Base-by-base conservation (phyloP, 2,888 invertebrate genomes). In the Dendrolimus pini region DNA sequence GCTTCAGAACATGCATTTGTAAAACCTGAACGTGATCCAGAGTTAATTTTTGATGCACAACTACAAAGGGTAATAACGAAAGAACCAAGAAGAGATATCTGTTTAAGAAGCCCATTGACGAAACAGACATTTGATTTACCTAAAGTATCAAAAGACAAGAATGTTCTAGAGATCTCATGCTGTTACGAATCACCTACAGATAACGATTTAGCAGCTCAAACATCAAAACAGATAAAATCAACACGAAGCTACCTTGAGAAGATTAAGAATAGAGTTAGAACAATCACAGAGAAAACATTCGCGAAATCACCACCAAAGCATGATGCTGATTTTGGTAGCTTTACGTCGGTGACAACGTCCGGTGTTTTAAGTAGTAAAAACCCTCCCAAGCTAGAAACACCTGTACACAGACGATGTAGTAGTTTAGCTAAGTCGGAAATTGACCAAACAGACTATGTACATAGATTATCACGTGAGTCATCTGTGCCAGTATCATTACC, bases 301-400 rank as follows among this genome's bases (percentile, higher is more conserved):
- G 83, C 92, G 0, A 93, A 93, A 71, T 81, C 85, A 0, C 89
- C 89, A 7, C 85, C 88, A 1, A 87, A 86, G 47, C 74, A 83
- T 41, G 87, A 82, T 0, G 85, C 77, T 1, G 93, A 93, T 61
- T 72, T 91, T 55, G 94, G 95, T 9, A 93, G 92, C 62, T 93
- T 95, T 59, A 95, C 95, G 12, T 95, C 94, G 0, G 94, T 94
- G 0, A 94, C 94, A 2, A 94, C 94, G 0, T 94, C 94, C 55
- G 95, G 95, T 1, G 93, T 94, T 9, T 80, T 95, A 63, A 93
- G 93, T 63, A 92, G 92, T 7, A 92, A 92, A 63, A 82, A 70
- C 54, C 74, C 77, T 1, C 61, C 72, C 0, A 83, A 85, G 81
- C 70, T 62, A 30, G 91, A 75, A 55, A 68, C 74, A 18, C 83